A percentile compares a stretch with the other conserved stretches of the same genome.
Evolutionary conservation across 2,888 invertebrate genomes (phyloP).

Genomic region (Drosophila peninsularis): DNA sequence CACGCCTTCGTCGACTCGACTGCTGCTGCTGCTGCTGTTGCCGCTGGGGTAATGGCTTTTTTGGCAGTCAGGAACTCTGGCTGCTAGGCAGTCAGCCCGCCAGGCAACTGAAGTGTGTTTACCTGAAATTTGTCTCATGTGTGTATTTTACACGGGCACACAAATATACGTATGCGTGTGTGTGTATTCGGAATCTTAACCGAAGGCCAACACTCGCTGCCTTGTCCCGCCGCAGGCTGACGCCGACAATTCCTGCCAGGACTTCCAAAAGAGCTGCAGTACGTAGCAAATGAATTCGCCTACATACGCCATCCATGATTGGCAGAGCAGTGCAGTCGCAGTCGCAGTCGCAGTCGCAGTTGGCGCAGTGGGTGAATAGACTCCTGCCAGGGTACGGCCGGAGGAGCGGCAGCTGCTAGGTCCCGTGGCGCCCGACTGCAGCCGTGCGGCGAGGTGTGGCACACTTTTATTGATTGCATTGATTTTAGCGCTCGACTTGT

Average conservation of each 20-base stretch:
- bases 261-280: constrained; percentile 50
- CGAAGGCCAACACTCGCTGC: constrained; percentile 41
- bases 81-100: constrained; percentile 6
- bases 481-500: constrained; percentile 62
- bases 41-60: constrained; percentile 52
- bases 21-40: background rate
- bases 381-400: constrained; percentile 27
- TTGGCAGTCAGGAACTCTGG: constrained; percentile 21
- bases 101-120: constrained; percentile 47
- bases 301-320: constrained; percentile 50
- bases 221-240: constrained; percentile 33
- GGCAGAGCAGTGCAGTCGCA: constrained; percentile 48
- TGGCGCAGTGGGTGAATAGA: constrained; percentile 2
- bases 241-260: constrained; percentile 8
- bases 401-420: constrained; percentile 35
- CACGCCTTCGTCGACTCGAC: constrained; percentile 33
- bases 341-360: constrained; percentile 20
- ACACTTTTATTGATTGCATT: constrained; percentile 72
- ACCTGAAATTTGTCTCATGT: constrained; percentile 72
- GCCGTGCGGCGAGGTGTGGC: constrained; percentile 24
- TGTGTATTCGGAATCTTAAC: constrained; percentile 27
- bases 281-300: constrained; percentile 39
- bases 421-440: constrained; percentile 12
- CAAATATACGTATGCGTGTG: background rate
- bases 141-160: constrained; percentile 51